Evolutionary conservation across 2,797 vertebrate species (phyloP), one percentile per base, ranked within the genome.

Genomic region (Amazona ochrocephala): DNA sequence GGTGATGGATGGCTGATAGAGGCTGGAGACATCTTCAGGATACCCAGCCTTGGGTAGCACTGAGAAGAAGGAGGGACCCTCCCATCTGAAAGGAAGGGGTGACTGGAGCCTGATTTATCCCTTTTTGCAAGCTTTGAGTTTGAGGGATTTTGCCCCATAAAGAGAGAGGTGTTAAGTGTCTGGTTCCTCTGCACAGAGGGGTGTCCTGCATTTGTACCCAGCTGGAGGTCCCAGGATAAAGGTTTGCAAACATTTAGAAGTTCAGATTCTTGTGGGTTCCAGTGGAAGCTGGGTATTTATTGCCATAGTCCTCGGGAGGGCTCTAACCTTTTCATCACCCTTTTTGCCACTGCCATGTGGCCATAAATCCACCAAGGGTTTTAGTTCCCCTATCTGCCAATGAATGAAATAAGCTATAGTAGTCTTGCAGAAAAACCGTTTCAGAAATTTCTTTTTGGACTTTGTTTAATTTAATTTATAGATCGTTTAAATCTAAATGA

Each of bases 181-280:
- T 67, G 34, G 11, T 32, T 15, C 48, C 15, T 64, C n/a, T 32
- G 65, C 53, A 26, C 27, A n/a, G n/a, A 22, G 16, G 7, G 7
- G 7, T 82, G n/a, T 24, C 56, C 42, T 1, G 0, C 3, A 0
- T 20, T 12, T 47, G 3, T 74, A n/a, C 42, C 20, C 37, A 37
- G 45, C 10, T 3, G 1, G 53, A 45, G 18, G 7, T 76, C 27
- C 17, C 30, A 34, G 5, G 45, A 20, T 70, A 11, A 15, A 19
- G 12, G 7, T 72, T 87, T 83, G 21, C 34, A 72, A 88, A 34
- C 9, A 41, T 81, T 78, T 84, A 18, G 23, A 26, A 82, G 8
- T 21, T 42, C 32, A 44, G 23, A n/a, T 84, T 84, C 60, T 87
- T 13, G 6, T 68, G 32, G 22, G 12, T 44, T 86, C 53, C 32